Conservation (phyloP, 2,888 invertebrate species). For the Hartigia nigra region DNA sequence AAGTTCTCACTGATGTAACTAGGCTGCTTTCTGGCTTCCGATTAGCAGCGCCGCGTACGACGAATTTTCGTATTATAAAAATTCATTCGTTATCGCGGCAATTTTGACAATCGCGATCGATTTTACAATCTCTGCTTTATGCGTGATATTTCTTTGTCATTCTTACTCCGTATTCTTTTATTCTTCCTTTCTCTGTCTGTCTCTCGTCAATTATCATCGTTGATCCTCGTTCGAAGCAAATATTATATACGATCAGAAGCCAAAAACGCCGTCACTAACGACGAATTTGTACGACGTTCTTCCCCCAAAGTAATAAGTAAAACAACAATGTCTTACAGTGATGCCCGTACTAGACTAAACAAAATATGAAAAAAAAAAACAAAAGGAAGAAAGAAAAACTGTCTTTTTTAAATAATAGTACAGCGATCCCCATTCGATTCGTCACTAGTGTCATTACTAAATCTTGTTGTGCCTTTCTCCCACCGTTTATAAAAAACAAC, state of each 20-base stretch:
- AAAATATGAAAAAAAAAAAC: background rate
- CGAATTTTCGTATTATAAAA: conserved; percentile 4
- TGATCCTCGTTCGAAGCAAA: conserved; percentile 29
- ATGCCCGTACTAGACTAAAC: conserved; percentile 4
- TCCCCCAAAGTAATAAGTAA: background rate
- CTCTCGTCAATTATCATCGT: conserved; percentile 10
- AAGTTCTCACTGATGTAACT: conserved; percentile 31
- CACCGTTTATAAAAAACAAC: background rate
- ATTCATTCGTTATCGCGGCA: conserved; percentile 1
- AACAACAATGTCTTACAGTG: background rate
- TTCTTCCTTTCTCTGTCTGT: background rate
- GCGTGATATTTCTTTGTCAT: background rate
- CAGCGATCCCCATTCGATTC: background rate
- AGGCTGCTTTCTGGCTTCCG: conserved; percentile 43
- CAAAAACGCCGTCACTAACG: conserved; percentile 35
- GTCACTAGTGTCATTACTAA: background rate
- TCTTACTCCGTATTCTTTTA: background rate
- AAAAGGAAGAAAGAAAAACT: background rate
- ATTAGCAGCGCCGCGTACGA: conserved; percentile 10
- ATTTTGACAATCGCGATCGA: background rate
- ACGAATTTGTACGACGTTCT: background rate
- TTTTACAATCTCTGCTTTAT: background rate
- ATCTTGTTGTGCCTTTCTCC: background rate
- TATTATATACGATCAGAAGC: conserved; percentile 35
- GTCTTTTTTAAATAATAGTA: background rate